Evolutionary conservation across 2,113 vertebrate genomes (phyloP).

Genomic region (Atrichornis clamosus): DNA sequence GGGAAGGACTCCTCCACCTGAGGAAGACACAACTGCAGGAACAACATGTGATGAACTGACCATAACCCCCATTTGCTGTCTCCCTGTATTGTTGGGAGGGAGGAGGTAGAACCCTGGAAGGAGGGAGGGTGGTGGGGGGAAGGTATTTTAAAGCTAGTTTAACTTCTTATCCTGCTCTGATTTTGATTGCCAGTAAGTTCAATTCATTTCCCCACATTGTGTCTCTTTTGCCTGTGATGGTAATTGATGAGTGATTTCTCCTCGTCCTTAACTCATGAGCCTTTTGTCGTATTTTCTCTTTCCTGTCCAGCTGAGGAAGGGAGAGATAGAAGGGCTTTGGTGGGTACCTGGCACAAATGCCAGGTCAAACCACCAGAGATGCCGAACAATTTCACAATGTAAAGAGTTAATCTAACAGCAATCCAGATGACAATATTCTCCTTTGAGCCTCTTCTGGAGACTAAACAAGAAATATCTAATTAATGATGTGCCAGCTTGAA

Average conservation of each 20-base stretch:
- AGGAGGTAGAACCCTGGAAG: background rate
- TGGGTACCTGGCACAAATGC: background rate
- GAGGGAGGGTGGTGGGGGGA: background rate
- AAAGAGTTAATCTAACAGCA: background rate
- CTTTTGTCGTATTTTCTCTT: background rate
- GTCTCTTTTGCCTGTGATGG: background rate
- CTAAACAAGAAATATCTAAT: background rate
- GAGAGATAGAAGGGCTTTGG: background rate
- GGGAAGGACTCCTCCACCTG: background rate
- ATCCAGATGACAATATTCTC: background rate
- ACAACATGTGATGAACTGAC: background rate
- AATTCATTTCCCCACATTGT: background rate
- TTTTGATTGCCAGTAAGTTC: background rate
- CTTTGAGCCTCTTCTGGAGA: background rate
- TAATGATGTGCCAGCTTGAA: background rate
- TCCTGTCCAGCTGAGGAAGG: background rate
- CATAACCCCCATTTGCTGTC: accelerated
- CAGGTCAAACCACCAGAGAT: background rate
- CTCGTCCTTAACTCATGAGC: background rate
- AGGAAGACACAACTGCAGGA: background rate
- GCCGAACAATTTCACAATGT: background rate
- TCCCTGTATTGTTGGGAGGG: background rate
- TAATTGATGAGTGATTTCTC: background rate
- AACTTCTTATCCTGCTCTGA: background rate
- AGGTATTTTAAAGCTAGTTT: background rate